Conservation (phyloP, 1,140 invertebrate genomes). For the Berghia stephanieae region DNA sequence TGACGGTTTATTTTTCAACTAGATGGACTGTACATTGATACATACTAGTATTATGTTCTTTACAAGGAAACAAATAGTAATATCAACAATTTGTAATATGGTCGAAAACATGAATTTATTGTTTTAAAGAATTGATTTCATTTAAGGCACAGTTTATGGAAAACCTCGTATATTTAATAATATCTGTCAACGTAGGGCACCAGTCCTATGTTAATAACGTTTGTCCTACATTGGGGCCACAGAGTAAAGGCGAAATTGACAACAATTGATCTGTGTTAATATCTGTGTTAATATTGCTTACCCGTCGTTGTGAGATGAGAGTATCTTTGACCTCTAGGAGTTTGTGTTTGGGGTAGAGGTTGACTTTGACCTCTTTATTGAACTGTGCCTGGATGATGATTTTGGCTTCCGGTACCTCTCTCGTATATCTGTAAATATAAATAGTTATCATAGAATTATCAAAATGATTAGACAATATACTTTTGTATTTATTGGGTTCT, state of each 20-base stretch:
- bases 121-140: no score
- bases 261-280: neutral
- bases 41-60: no score
- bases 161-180: no score
- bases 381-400: conserved; percentile 30
- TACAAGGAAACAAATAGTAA: no score
- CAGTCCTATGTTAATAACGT: neutral
- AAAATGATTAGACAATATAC: no score
- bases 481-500: no score
- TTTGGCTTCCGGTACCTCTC: conserved; percentile 31
- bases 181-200: no score
- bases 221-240: neutral
- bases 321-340: conserved; percentile 36
- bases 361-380: conserved; percentile 36
- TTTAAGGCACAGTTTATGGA: no score
- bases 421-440: conserved; percentile 32
- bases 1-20: no score
- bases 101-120: no score
- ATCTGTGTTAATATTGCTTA: conserved; percentile 16
- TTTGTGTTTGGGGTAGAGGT: conserved; percentile 18
- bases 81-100: no score
- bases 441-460: neutral
- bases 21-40: no score
- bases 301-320: conserved; percentile 33
- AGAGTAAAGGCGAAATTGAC: neutral